Conservation (phyloP, 2,797 vertebrate species). For the Alcedo quadribrachys region DNA sequence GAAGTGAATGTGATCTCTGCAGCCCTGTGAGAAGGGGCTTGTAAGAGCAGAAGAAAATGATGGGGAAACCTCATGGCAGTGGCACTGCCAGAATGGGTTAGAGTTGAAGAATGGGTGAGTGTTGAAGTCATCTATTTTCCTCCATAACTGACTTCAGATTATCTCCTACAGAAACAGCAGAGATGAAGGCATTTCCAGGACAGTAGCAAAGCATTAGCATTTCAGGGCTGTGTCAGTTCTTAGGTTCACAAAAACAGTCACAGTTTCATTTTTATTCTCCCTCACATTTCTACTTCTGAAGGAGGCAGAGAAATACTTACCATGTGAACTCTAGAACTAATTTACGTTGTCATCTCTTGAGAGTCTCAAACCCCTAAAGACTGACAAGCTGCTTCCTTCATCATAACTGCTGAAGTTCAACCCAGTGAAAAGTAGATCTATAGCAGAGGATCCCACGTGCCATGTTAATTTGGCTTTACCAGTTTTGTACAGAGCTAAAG, state of each 20-base stretch:
- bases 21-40: not conserved
- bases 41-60: not conserved
- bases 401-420: not conserved
- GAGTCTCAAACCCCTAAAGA: not conserved
- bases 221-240: not conserved
- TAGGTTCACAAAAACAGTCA: not conserved
- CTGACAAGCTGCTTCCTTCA: not conserved
- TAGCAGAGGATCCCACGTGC: not conserved
- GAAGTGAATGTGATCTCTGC: not conserved
- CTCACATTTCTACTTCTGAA: not conserved
- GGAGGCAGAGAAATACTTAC: not conserved
- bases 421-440: not conserved
- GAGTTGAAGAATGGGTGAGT: not conserved
- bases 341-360: not conserved
- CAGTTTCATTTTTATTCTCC: not conserved
- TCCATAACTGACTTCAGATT: not conserved
- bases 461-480: not conserved
- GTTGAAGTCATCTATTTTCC: not conserved
- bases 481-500: not conserved
- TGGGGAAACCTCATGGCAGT: not conserved
- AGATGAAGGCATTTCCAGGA: not conserved
- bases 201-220: not conserved
- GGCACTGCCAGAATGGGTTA: not conserved
- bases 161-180: not conserved
- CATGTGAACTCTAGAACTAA: not conserved